phyloP scores from a whole-genome alignment of 2,797 vertebrate species.

The Novumbra hubbsi region DNA sequence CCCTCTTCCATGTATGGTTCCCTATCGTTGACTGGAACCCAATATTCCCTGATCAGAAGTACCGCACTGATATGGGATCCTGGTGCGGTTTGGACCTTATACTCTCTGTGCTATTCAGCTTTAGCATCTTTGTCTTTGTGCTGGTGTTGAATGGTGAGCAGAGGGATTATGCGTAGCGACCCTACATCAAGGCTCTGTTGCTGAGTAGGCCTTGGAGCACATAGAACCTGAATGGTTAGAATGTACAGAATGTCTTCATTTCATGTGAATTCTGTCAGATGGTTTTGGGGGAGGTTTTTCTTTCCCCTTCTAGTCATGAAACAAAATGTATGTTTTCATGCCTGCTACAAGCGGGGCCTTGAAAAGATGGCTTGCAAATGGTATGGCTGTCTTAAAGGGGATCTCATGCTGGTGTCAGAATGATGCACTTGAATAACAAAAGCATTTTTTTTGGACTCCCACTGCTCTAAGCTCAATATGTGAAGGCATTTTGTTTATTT shows the following conservation, averaged over 20 bases:
- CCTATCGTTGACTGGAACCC: no score
- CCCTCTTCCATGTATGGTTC: neutral
- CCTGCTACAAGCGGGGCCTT: neutral
- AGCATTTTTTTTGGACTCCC: neutral
- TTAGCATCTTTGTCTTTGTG: neutral
- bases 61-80: neutral
- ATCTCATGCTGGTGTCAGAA: no score
- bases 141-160: neutral
- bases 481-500: neutral
- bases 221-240: neutral
- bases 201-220: neutral
- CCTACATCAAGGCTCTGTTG: neutral
- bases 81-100: neutral
- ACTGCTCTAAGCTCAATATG: neutral
- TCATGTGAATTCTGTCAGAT: neutral
- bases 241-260: neutral
- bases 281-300: neutral
- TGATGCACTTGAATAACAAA: no score
- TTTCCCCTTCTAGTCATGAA: neutral
- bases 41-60: neutral
- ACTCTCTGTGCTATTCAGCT: neutral
- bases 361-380: no score
- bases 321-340: neutral
- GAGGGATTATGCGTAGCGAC: neutral
- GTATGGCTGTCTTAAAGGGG: no score